Conservation (phyloP, 2,113 vertebrate genomes). For the Hydropotes inermis region DNA sequence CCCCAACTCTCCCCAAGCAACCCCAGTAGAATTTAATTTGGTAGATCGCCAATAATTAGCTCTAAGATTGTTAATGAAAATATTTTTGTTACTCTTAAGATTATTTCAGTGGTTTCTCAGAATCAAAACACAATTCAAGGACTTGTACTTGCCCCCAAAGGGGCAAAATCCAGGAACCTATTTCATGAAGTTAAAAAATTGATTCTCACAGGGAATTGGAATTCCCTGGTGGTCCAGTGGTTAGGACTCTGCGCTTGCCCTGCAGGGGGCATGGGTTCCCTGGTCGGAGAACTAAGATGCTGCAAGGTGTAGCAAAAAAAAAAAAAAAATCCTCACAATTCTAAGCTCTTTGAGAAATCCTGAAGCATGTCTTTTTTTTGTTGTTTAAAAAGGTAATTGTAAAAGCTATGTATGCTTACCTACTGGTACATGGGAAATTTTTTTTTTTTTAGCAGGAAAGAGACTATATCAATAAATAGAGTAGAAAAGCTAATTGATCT, state of each 20-base stretch:
- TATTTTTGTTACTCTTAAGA: neutral
- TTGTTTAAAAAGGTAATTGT: neutral
- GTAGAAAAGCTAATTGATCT: neutral
- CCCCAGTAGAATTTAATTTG: neutral
- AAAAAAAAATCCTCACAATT: neutral
- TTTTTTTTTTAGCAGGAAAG: neutral
- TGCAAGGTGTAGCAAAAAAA: neutral
- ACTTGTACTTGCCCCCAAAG: neutral
- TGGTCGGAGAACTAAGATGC: neutral
- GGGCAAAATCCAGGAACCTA: neutral
- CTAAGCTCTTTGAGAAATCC: neutral
- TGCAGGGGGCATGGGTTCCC: neutral
- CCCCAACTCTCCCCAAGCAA: neutral
- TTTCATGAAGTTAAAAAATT: conserved; percentile 6
- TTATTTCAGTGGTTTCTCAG: conserved; percentile 11
- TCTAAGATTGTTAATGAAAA: neutral
- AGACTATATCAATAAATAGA: neutral
- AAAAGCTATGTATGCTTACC: neutral
- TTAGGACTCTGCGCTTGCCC: neutral
- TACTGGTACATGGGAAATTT: neutral
- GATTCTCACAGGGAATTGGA: neutral
- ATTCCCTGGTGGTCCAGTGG: neutral
- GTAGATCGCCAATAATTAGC: neutral
- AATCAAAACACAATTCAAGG: neutral
- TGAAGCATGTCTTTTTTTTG: neutral